A percentile compares a stretch with the other conserved stretches of the same genome.
Evolutionary conservation across 1,140 invertebrate species (phyloP).

Genomic region (Bombus terrestris): DNA sequence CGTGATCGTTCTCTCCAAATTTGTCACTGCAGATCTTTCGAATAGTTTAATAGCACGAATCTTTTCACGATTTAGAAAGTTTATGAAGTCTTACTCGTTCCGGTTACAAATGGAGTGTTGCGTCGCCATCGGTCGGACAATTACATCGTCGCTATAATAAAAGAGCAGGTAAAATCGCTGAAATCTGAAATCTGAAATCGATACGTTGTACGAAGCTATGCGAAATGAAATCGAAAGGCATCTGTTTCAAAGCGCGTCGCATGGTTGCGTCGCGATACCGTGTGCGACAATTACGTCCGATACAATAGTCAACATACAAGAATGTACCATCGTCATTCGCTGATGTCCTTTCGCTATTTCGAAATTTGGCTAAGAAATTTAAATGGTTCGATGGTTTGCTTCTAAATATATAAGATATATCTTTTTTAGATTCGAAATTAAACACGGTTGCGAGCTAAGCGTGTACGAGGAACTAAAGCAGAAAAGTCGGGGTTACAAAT

Average conservation of each 20-base stretch:
- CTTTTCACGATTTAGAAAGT: too few species aligned
- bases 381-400: too few species aligned
- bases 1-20: not conserved
- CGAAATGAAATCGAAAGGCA: conserved; percentile 19
- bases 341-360: too few species aligned
- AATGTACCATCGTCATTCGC: not conserved
- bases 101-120: not conserved
- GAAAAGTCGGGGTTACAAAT: not conserved
- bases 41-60: too few species aligned
- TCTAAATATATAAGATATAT: too few species aligned
- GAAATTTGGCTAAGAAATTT: not conserved
- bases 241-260: conserved; percentile 15
- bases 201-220: too few species aligned
- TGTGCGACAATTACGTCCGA: not conserved
- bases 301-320: conserved; percentile 2
- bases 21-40: not conserved
- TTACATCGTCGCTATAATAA: not conserved
- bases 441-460: too few species aligned
- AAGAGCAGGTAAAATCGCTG: not conserved
- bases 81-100: too few species aligned
- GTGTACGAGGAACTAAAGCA: not conserved
- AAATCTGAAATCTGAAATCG: not conserved
- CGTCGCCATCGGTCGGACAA: not conserved
- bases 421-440: too few species aligned
- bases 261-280: not conserved